Base-by-base conservation (phyloP, 2,797 vertebrate genomes). In the Scarus forsteni region DNA sequence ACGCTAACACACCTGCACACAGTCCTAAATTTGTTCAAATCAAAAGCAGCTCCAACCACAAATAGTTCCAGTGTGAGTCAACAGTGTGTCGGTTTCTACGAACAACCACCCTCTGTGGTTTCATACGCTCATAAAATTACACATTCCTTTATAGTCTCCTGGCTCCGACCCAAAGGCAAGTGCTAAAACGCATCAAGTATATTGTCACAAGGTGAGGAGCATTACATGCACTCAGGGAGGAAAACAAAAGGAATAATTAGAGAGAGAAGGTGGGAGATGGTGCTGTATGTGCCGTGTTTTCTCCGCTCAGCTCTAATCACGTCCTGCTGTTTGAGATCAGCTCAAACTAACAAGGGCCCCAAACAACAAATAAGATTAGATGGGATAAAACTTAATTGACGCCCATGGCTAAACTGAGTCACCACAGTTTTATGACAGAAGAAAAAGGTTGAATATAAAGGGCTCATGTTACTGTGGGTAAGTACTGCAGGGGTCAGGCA, bases 21-120 rank as follows among this genome's bases (percentile, higher is more conserved):
- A 70, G 63, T 46, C 74, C 73, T 81, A 75, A 72, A 83, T 81
- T 58, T 63, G 77, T 71, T 46, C 68, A 80, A 90, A 92, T 91
- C 80, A 86, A 86, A 90, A 84, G 66, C 90, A 92, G 86, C 71
- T 84, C 77, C 58, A 49, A 85, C 86, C 85, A 68, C 83, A 89
- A 82, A 91, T 89, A 85, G 75, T 84, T 90, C 54, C 73, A 75
- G 68, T 57, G 75, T 83, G 88, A 88, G 77, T 81, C 79, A 85
- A 74, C 70, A 55, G 54, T 66, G 77, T 75, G 70, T 79, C 81
- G 80, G 75, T 77, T 68, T 60, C 56, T 43, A 36, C 12, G 54
- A 81, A 81, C 74, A 77, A 72, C 80, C 85, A 78, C 79, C 79
- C 81, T 63, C 67, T 73, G 77, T 66, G 69, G 73, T 83, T 90